phyloP scores from a whole-genome alignment of 2,797 vertebrate species.

The Hippopotamyrus pictus region DNA sequence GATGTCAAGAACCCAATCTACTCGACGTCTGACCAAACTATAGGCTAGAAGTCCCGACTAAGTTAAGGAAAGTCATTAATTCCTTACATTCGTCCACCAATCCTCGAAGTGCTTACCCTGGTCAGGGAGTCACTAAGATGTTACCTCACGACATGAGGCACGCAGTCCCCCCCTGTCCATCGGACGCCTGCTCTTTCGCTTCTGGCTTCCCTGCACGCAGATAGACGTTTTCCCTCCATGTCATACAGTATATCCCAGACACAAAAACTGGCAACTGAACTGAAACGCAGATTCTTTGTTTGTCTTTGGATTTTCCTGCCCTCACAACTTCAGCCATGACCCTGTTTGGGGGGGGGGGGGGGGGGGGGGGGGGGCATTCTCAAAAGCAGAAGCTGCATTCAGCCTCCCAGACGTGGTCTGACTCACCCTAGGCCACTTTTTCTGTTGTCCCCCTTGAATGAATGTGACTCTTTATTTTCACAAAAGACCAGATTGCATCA shows the following conservation, averaged over 20 bases:
- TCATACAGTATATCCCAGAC: conserved; percentile 2
- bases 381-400: conserved; percentile 1
- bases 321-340: too few species aligned
- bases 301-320: background rate
- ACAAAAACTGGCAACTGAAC: background rate
- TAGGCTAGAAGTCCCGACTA: background rate
- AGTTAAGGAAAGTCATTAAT: background rate
- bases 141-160: background rate
- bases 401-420: background rate
- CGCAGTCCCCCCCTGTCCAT: background rate
- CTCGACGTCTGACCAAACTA: background rate
- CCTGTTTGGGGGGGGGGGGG: too few species aligned
- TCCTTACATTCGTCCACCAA: background rate
- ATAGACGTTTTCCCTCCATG: background rate
- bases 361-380: background rate
- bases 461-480: conserved; percentile 28
- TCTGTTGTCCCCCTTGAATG: conserved; percentile 19
- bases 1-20: background rate
- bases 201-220: background rate
- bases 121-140: background rate
- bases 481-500: conserved; percentile 22
- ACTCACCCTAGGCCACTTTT: conserved; percentile 12
- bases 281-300: background rate
- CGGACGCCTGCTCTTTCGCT: background rate
- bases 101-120: background rate